A percentile compares a stretch with the other conserved stretches of the same genome.
phyloP scores from a whole-genome alignment of 2,888 invertebrate genomes.

The Acleris literana region DNA sequence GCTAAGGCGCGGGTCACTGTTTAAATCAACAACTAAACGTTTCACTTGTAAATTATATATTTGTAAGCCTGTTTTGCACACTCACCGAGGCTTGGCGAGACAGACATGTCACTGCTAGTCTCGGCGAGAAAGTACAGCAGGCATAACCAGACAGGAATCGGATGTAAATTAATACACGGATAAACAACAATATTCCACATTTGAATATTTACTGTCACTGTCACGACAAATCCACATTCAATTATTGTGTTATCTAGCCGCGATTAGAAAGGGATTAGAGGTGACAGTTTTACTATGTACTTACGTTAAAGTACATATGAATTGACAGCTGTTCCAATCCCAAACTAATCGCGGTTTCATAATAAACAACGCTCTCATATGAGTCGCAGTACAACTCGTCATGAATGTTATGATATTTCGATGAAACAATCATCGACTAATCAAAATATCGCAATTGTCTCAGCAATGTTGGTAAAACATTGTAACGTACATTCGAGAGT shows the following conservation, averaged over 20 bases:
- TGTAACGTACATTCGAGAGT: conserved; percentile 6
- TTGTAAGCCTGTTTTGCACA: not conserved
- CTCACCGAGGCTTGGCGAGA: too few relatives aligned
- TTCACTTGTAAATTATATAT: not conserved
- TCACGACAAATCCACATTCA: not conserved
- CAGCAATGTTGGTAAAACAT: conserved; percentile 8
- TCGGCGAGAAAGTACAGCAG: too few relatives aligned
- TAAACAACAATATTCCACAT: not conserved
- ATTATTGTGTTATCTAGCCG: too few relatives aligned
- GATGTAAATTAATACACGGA: too few relatives aligned
- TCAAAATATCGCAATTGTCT: conserved; percentile 15
- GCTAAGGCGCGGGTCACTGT: conserved; percentile 40
- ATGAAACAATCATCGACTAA: conserved; percentile 7
- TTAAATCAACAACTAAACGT: conserved; percentile 41
- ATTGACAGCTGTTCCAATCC: too few relatives aligned
- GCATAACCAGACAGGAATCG: too few relatives aligned
- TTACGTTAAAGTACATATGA: too few relatives aligned
- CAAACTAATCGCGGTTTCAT: too few relatives aligned
- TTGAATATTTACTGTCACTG: not conserved
- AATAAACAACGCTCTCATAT: not conserved
- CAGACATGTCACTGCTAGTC: too few relatives aligned
- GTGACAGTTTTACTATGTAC: too few relatives aligned
- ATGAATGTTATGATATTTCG: conserved; percentile 6
- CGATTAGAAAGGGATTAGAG: too few relatives aligned
- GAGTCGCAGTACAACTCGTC: not conserved